A percentile compares a stretch with the other conserved stretches of the same genome.
Evolutionary conservation across 2,113 vertebrate species (phyloP).

Genomic region (Cynoglossus semilaevis): DNA sequence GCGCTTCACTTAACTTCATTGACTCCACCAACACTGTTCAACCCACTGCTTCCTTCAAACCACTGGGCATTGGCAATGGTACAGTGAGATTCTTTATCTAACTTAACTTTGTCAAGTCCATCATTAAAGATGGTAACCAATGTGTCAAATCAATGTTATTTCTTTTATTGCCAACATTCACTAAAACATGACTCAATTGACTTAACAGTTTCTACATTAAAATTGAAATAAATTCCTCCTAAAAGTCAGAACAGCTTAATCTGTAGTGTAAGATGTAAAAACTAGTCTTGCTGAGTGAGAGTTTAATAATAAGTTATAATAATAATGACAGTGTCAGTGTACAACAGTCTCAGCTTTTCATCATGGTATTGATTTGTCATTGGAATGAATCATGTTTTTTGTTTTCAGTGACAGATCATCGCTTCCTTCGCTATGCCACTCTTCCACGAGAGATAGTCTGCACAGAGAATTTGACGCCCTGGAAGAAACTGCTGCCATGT

Average conservation of each 20-base stretch:
- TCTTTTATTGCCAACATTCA: too few relatives aligned
- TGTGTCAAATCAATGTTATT: not conserved
- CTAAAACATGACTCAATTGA: too few relatives aligned
- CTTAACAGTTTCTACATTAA: too few relatives aligned
- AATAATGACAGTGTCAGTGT: too few relatives aligned
- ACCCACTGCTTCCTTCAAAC: constrained; percentile 96
- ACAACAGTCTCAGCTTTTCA: too few relatives aligned
- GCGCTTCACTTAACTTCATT: constrained; percentile 97
- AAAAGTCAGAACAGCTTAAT: too few relatives aligned
- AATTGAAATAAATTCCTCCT: too few relatives aligned
- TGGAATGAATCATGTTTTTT: not conserved
- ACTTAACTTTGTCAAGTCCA: not conserved
- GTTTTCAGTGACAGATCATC: constrained; percentile 83
- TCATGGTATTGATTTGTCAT: too few relatives aligned
- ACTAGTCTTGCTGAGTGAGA: not conserved
- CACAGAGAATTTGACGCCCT: constrained; percentile 97
- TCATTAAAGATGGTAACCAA: not conserved
- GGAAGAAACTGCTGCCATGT: constrained; percentile 97
- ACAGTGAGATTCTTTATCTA: constrained; percentile 29
- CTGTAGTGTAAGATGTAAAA: too few relatives aligned
- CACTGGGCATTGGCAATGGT: constrained; percentile 91
- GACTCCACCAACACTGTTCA: constrained; percentile 95
- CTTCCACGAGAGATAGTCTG: constrained; percentile 94
- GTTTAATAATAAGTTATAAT: too few relatives aligned
- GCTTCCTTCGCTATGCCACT: constrained; percentile 88